Evolutionary conservation across 2,797 vertebrate genomes (phyloP), one percentile per base, ranked within the genome.

Genomic region (Mastacembelus armatus): DNA sequence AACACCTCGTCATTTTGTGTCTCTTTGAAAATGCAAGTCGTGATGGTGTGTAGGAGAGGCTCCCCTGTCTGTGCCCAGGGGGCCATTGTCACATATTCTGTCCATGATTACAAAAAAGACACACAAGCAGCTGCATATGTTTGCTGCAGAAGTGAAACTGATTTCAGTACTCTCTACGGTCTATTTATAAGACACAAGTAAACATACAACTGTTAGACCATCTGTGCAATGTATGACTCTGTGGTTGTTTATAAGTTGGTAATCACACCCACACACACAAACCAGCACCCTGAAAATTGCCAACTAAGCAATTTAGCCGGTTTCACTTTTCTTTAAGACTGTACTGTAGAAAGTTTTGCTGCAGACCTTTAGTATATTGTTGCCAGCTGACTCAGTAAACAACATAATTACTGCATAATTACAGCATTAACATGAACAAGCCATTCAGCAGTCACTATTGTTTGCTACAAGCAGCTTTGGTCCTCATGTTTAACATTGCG

Each of bases 381-480:
- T 57, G 24, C 59, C 32, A 61, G 61, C 66, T 80, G 71, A 83
- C 85, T 85, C 21, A 42, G 72, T 78, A 77, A 87, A 87, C 80
- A 78, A 55, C 75, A 77, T 86, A 85, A 90, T 87, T 71, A 55
- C 79, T 65, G 58, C 50, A 67, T 88, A 82, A 88, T 88, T 88
- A 85, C 66, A 77, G 71, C 81, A 84, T 82, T 83, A 86, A 74
- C 68, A 79, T 42, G 49, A 79, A 43, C 80, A 51, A 70, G 72
- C 55, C 66, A 66, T 81, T 74, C 73, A 76, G 66, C 67, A 61
- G 56, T 60, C 19, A 1, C 73, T 54, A 57, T 74, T 79, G 69
- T 84, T 79, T 66, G 30, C 55, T 45, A 40, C 61, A 65, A 74
- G 59, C 43, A 45, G 57, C n/a, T 52, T 57, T 2, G n/a, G 43